A percentile compares a stretch with the other conserved stretches of the same genome.
These are phyloP conservation scores for Apistogramma diplotaenia DNA, from an alignment of 2,113 vertebrate genomes.

Conservation along the genomic window DNA sequence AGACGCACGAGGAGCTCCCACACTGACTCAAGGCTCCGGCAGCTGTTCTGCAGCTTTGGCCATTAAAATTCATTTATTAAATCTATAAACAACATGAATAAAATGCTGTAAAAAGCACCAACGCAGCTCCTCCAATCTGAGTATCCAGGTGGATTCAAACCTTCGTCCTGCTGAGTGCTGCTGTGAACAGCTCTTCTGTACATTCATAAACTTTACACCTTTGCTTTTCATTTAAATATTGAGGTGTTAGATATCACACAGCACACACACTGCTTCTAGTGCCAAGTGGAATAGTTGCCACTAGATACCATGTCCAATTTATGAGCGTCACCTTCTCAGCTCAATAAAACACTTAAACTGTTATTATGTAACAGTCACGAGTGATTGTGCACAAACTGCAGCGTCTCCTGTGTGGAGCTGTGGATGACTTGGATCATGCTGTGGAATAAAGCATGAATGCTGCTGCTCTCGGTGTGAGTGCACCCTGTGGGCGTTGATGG, in stretches of 20 bases:
- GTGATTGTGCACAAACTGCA: neutral
- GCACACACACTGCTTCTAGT: neutral
- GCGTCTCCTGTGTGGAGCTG: neutral
- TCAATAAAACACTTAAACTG: neutral
- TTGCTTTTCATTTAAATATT: neutral
- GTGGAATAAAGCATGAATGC: neutral
- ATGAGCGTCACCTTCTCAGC: neutral
- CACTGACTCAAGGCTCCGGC: neutral
- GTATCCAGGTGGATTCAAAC: neutral
- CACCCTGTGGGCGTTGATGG: neutral
- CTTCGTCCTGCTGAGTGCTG: neutral
- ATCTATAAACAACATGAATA: no score
- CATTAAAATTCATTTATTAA: no score
- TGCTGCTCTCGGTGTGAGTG: neutral
- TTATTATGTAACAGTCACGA: neutral
- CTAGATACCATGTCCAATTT: neutral
- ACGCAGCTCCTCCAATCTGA: neutral
- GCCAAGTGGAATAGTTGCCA: neutral
- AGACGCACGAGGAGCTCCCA: neutral
- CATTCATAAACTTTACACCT: neutral
- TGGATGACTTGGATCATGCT: neutral
- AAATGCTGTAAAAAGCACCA: rapidly evolving
- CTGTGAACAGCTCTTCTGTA: no score
- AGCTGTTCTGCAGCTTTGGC: no score
- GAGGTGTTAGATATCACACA: neutral